phyloP scores from a whole-genome alignment of 2,888 invertebrate genomes.

The Drosophila buzzatii region DNA sequence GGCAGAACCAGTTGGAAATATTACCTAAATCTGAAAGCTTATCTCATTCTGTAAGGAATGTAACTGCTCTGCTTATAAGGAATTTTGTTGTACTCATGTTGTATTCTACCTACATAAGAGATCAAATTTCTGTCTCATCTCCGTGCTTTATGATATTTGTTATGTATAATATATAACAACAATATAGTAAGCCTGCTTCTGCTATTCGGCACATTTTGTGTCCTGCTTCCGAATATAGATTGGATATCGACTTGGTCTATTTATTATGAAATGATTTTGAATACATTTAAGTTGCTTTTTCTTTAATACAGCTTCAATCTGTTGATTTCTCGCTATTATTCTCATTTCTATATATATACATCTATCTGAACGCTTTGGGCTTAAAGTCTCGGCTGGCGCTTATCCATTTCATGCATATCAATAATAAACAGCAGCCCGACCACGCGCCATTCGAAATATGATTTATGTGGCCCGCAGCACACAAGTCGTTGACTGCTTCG shows the following conservation, averaged over 20 bases:
- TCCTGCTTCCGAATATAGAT: background rate
- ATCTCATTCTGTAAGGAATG: background rate
- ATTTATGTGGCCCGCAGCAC: slow-evolving; percentile 71
- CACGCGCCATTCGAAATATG: slow-evolving; percentile 72
- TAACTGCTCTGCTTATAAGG: background rate
- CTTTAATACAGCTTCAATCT: slow-evolving; percentile 6
- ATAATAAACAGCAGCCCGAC: slow-evolving; percentile 55
- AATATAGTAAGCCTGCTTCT: background rate
- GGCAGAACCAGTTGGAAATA: background rate
- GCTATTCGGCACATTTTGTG: background rate
- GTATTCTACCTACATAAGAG: background rate
- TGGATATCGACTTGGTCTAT: background rate
- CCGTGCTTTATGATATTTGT: no score
- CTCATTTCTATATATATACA: slow-evolving; percentile 9
- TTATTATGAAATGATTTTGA: background rate
- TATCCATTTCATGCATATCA: slow-evolving; percentile 59
- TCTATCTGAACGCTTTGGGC: slow-evolving; percentile 22
- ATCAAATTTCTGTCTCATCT: no score
- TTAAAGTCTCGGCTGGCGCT: slow-evolving; percentile 50
- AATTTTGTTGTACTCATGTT: background rate
- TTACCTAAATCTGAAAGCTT: background rate
- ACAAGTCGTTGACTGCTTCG: slow-evolving; percentile 28
- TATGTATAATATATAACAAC: background rate
- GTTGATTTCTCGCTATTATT: background rate
- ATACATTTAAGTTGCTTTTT: background rate